phyloP scores from a whole-genome alignment of 2,113 vertebrate genomes.

The Rhynchopsitta pachyrhyncha region DNA sequence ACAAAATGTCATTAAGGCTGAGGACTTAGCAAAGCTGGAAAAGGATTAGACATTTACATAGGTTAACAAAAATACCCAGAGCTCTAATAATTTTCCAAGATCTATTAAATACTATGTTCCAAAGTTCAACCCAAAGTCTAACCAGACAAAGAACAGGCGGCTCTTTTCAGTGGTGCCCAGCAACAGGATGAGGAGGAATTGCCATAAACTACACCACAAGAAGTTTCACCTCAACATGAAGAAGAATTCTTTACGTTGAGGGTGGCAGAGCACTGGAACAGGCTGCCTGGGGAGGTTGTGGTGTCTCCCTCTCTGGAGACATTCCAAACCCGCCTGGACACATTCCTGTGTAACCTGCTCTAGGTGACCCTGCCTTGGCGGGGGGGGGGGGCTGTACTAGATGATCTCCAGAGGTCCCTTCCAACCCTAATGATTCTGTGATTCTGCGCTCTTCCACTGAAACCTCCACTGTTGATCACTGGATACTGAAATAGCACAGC shows the following conservation, averaged over 20 bases:
- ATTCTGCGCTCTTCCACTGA: background rate
- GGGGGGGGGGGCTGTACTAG: background rate
- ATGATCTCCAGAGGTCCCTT: background rate
- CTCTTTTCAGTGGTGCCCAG: background rate
- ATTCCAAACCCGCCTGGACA: background rate
- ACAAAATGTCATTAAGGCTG: slow-evolving; percentile 53
- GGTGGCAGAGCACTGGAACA: background rate
- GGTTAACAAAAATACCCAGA: slow-evolving; percentile 41
- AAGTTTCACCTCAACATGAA: background rate
- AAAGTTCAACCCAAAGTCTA: background rate
- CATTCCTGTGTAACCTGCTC: background rate
- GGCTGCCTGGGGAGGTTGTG: background rate
- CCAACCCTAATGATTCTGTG: background rate
- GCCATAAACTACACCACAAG: background rate
- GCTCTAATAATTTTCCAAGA: slow-evolving; percentile 24
- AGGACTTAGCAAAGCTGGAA: background rate
- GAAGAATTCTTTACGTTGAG: background rate
- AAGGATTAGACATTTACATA: slow-evolving; percentile 44
- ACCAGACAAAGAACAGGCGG: background rate
- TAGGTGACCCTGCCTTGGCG: background rate
- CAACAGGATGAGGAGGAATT: background rate
- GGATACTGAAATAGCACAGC: background rate
- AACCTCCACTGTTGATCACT: background rate
- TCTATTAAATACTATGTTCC: background rate
- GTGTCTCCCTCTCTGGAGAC: background rate